Evolutionary conservation across 2,888 invertebrate genomes (phyloP).

Genomic region (Neoitamus cyanurus): DNA sequence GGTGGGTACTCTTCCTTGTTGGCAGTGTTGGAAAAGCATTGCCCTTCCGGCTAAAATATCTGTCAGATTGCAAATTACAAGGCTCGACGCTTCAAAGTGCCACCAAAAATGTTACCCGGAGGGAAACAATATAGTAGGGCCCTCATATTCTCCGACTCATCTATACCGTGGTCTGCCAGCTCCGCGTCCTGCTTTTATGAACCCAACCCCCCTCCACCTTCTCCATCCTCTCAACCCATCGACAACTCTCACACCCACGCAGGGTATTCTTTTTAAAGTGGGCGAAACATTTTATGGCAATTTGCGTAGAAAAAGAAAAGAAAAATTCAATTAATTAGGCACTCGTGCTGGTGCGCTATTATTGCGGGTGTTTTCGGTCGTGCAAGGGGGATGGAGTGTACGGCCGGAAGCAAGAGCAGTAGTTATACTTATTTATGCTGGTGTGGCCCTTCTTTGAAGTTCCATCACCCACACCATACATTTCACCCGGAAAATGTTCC

Average conservation of each 20-base stretch:
- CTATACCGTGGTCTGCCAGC: background rate
- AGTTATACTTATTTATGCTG: background rate
- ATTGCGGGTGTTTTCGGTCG: background rate
- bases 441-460: background rate
- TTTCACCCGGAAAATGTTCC: background rate
- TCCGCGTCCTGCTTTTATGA: no score
- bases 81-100: constrained; percentile 26
- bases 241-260: background rate
- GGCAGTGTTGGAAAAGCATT: background rate
- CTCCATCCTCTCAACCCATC: no score
- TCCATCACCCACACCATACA: background rate
- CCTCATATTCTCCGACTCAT: background rate
- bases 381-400: background rate
- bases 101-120: background rate
- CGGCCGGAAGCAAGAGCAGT: no score
- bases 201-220: no score
- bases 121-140: background rate
- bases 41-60: constrained; percentile 20
- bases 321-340: constrained; percentile 47
- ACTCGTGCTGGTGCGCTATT: background rate
- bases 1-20: background rate
- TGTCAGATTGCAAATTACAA: constrained; percentile 43
- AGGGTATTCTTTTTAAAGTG: constrained; percentile 32
- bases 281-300: constrained; percentile 45
- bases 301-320: constrained; percentile 41